Conservation (phyloP, 92 coral and sea anemone species). For the Isaurus tuberculatus region DNA sequence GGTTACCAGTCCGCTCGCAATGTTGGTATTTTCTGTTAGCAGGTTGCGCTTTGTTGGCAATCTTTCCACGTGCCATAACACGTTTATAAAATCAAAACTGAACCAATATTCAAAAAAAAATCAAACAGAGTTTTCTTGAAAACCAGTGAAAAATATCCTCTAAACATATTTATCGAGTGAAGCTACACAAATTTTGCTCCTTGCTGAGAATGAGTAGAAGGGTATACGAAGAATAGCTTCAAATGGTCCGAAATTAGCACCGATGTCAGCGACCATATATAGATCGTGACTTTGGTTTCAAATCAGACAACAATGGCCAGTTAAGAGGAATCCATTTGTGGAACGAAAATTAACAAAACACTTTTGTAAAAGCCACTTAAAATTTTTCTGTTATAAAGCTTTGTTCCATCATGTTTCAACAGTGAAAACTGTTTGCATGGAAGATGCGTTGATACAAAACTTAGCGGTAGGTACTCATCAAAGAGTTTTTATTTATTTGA, state of each 20-base stretch:
- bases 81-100: background rate
- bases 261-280: background rate
- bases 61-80: constrained; percentile 26
- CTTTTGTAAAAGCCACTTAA: background rate
- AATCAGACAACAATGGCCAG: background rate
- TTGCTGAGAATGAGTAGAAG: too few relatives aligned
- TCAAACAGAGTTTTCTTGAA: background rate
- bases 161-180: background rate
- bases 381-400: background rate
- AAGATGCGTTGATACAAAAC: background rate
- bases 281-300: background rate
- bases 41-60: constrained; percentile 35
- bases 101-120: background rate
- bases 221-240: background rate
- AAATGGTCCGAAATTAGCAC: constrained; percentile 16
- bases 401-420: background rate
- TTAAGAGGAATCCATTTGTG: constrained; percentile 7
- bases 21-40: background rate
- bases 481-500: background rate
- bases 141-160: background rate
- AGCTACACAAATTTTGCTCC: background rate
- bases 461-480: background rate
- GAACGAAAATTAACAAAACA: too few relatives aligned
- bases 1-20: background rate
- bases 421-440: constrained; percentile 13